Evolutionary conservation across 1,140 invertebrate genomes (phyloP).

Genomic region (Caenorhabditis brenneri): DNA sequence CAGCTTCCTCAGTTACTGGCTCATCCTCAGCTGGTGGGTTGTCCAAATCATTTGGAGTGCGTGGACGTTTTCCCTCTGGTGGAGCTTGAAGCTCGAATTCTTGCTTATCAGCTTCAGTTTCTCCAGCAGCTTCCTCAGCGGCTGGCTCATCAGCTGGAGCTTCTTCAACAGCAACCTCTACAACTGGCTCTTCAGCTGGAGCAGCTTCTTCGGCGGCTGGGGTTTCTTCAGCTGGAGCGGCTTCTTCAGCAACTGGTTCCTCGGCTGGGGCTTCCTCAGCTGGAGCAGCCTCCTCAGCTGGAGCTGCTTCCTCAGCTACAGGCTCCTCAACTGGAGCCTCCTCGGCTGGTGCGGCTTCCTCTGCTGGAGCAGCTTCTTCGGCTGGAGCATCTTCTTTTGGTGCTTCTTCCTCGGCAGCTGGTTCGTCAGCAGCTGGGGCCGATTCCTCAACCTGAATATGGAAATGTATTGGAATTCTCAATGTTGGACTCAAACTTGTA

Average conservation of each 20-base stretch:
- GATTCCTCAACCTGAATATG: conserved; percentile 25
- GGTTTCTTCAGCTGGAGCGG: conserved; percentile 35
- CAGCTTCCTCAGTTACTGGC: conserved; percentile 41
- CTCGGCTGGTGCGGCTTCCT: conserved; percentile 56
- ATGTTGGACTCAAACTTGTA: background rate
- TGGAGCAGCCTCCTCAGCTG: conserved; percentile 38
- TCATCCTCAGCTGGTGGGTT: conserved; percentile 54
- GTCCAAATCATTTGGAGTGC: conserved; percentile 69
- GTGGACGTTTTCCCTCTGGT: conserved; percentile 67
- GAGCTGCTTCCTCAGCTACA: conserved; percentile 46
- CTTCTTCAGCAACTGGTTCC: conserved; percentile 37
- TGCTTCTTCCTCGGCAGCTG: conserved; percentile 24
- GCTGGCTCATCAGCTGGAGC: conserved; percentile 51
- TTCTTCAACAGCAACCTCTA: conserved; percentile 37
- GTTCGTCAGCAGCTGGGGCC: conserved; percentile 46
- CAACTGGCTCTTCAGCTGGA: conserved; percentile 16
- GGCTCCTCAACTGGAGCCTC: conserved; percentile 44
- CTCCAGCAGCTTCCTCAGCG: conserved; percentile 54
- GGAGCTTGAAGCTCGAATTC: conserved; percentile 64
- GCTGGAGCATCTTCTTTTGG: conserved; percentile 51
- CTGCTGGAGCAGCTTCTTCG: conserved; percentile 51
- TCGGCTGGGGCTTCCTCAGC: conserved; percentile 44
- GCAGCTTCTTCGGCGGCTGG: background rate
- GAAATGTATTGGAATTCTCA: background rate
- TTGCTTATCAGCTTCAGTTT: conserved; percentile 52